These are phyloP conservation scores for Brachyhypopomus gauderio DNA, from an alignment of 2,113 vertebrate species.

Conservation along the genomic window DNA sequence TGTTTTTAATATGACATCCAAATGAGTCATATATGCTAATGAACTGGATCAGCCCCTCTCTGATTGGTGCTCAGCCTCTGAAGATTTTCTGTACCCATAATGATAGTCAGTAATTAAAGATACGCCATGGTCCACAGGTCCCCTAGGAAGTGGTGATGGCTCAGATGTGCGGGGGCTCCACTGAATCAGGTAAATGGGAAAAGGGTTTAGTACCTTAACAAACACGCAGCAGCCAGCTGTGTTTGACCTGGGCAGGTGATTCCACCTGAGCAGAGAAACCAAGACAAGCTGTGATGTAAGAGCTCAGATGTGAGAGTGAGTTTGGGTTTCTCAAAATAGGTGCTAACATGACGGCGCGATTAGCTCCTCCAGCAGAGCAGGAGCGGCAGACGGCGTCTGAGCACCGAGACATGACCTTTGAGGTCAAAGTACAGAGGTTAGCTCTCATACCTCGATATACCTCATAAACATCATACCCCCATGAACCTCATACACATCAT, in stretches of 20 bases:
- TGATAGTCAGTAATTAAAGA: no score
- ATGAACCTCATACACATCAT: neutral
- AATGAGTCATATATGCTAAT: no score
- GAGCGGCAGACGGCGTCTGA: neutral
- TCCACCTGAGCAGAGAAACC: neutral
- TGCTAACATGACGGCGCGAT: conserved; percentile 12
- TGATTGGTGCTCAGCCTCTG: no score
- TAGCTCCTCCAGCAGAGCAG: conserved; percentile 13
- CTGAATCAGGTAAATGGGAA: no score
- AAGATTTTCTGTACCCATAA: no score
- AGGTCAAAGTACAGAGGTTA: neutral
- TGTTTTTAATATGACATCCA: no score
- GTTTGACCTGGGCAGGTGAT: neutral
- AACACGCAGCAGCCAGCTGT: neutral
- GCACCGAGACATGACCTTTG: conserved; percentile 16
- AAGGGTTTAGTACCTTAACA: no score
- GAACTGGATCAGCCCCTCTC: no score
- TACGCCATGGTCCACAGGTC: no score
- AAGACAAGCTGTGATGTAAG: neutral
- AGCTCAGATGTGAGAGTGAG: conserved; percentile 14
- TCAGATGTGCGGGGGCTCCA: no score
- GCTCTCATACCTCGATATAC: neutral
- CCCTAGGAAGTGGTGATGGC: no score
- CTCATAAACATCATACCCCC: no score
- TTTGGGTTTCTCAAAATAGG: neutral